Percentiles rank a stretch among this genome's conserved stretches.
These are phyloP conservation scores for Slavum lentiscoides DNA, from an alignment of 2,888 invertebrate genomes.

Conservation along the genomic window DNA sequence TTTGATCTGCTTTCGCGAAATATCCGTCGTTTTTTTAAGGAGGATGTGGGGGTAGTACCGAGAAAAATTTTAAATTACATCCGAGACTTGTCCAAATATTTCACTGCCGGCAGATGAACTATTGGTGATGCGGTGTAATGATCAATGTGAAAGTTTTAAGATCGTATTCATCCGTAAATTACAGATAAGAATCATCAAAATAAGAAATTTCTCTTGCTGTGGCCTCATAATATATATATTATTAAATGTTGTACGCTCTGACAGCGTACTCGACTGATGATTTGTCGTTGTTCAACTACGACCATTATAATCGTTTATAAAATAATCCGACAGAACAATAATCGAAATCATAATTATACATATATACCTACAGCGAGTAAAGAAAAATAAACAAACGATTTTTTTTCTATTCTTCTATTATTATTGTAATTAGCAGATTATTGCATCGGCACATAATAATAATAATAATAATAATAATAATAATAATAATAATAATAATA, in stretches of 20 bases:
- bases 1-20: too few relatives aligned
- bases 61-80: neutral
- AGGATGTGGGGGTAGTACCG: too few relatives aligned
- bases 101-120: neutral
- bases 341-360: neutral
- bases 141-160: constrained; percentile 8
- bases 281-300: neutral
- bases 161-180: neutral
- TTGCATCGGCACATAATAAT: too few relatives aligned
- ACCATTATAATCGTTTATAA: too few relatives aligned
- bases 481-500: too few relatives aligned
- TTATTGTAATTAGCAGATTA: too few relatives aligned
- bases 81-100: neutral
- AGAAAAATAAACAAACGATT: neutral
- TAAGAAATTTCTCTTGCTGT: neutral
- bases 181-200: neutral
- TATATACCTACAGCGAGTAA: neutral
- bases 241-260: neutral
- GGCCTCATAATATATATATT: neutral
- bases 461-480: too few relatives aligned
- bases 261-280: neutral
- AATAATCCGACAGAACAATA: neutral
- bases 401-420: neutral
- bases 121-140: neutral
- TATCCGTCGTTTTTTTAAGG: neutral